These are phyloP conservation scores for Lycaena phlaeas DNA, from an alignment of 2,888 invertebrate genomes.

Conservation along the genomic window DNA sequence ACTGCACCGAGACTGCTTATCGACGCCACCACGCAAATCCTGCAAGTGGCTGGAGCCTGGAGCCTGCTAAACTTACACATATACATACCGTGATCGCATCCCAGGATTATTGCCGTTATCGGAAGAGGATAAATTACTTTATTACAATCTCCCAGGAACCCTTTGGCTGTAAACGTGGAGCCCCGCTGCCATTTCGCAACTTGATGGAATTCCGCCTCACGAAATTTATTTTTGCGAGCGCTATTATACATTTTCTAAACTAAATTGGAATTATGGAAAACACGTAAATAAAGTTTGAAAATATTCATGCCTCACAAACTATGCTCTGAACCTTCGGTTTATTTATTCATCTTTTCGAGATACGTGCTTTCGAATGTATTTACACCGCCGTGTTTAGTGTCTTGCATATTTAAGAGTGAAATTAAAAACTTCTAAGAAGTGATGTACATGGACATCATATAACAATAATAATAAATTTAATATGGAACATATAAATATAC, in stretches of 20 bases:
- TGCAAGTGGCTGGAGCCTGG: constrained; percentile 9
- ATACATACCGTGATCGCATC: constrained; percentile 24
- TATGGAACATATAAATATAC: too few relatives aligned
- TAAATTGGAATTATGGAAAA: constrained; percentile 32
- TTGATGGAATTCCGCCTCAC: constrained; percentile 43
- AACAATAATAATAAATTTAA: too few relatives aligned
- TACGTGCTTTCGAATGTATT: neutral
- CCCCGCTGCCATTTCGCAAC: constrained; percentile 42
- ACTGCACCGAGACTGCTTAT: constrained; percentile 20
- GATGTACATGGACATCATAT: too few relatives aligned
- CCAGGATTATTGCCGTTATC: constrained; percentile 61
- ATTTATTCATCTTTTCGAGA: neutral
- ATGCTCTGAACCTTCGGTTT: constrained; percentile 1
- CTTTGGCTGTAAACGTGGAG: constrained; percentile 33
- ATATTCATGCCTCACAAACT: constrained; percentile 15
- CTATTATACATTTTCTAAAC: constrained; percentile 31
- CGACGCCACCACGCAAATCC: constrained; percentile 27
- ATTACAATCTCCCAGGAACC: constrained; percentile 52
- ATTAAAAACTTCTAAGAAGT: too few relatives aligned
- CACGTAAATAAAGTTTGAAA: constrained; percentile 25
- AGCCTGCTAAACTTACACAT: too few relatives aligned
- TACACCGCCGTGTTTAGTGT: neutral
- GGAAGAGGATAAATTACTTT: constrained; percentile 66
- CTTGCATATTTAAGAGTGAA: too few relatives aligned
- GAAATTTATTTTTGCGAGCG: constrained; percentile 45